Evolutionary conservation across 2,113 vertebrate species (phyloP).

Genomic region (Conger conger): DNA sequence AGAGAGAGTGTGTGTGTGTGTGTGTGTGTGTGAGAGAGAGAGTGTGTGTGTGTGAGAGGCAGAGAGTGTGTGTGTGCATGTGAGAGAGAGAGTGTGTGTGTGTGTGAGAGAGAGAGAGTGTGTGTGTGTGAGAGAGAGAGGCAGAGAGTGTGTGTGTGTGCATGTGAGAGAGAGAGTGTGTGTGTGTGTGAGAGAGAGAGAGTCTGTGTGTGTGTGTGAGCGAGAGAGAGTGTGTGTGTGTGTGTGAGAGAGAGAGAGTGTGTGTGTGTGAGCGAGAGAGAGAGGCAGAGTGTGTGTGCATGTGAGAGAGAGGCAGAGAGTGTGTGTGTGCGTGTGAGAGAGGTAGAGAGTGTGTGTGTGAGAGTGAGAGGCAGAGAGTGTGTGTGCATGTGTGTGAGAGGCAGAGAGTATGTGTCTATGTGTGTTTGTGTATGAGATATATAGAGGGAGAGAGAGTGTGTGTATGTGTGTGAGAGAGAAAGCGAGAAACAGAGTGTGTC

Average conservation of each 20-base stretch:
- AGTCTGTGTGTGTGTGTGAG: background rate
- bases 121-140: constrained; percentile 21
- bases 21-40: constrained; percentile 24
- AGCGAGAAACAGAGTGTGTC: constrained; percentile 14
- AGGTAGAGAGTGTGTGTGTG: constrained; percentile 24
- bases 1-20: too few species aligned
- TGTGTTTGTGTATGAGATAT: too few species aligned
- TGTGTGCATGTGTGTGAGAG: background rate
- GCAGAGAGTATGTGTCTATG: too few species aligned
- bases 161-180: background rate
- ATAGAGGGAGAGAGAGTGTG: constrained; percentile 23
- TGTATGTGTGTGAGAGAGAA: constrained; percentile 9
- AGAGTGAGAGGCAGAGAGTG: background rate
- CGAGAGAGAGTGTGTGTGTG: too few species aligned
- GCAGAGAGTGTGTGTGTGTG: constrained; percentile 1
- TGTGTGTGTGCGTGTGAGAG: background rate
- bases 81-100: constrained; percentile 2
- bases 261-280: constrained; percentile 3
- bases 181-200: constrained; percentile 27
- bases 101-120: constrained; percentile 5
- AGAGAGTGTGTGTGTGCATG: too few species aligned
- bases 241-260: background rate
- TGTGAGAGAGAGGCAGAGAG: constrained; percentile 14
- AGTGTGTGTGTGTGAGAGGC: constrained; percentile 13
- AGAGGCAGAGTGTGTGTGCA: too few species aligned